Evolutionary conservation across 2,113 vertebrate species (phyloP).

Genomic region (Passerina amoena): DNA sequence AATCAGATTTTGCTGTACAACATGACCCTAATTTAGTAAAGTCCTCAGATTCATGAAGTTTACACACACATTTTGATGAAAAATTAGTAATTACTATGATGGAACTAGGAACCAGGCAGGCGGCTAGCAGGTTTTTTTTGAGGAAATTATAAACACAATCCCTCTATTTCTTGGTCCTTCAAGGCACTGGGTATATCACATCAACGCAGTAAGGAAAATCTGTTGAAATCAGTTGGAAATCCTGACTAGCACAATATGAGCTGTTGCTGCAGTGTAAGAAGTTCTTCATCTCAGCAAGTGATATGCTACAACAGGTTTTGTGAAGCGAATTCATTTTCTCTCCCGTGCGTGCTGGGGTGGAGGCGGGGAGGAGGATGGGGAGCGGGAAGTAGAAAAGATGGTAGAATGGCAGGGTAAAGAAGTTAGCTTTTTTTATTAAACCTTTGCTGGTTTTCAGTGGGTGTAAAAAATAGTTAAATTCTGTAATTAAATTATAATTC

Average conservation of each 20-base stretch:
- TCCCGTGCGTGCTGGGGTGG: background rate
- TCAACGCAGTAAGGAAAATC: constrained; percentile 55
- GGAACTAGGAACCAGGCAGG: background rate
- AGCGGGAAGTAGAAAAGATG: background rate
- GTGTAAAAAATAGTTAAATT: constrained; percentile 75
- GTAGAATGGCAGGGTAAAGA: background rate
- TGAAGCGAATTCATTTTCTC: constrained; percentile 63
- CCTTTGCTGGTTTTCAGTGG: constrained; percentile 16
- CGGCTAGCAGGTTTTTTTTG: constrained; percentile 33
- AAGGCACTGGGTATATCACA: constrained; percentile 44
- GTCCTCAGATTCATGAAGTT: background rate
- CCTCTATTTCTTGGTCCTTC: constrained; percentile 23
- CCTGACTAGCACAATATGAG: constrained; percentile 66
- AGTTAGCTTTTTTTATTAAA: background rate
- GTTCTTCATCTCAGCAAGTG: constrained; percentile 63
- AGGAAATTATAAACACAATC: constrained; percentile 35
- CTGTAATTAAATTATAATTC: constrained; percentile 80
- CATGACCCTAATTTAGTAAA: background rate
- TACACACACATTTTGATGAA: background rate
- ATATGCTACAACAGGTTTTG: constrained; percentile 66
- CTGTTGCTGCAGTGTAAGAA: constrained; percentile 64
- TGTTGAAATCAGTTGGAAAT: constrained; percentile 67
- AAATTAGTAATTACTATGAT: constrained; percentile 19
- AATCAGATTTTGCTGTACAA: background rate
- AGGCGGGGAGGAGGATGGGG: background rate